Evolutionary conservation across 2,888 invertebrate genomes (phyloP).

Genomic region (Drosophila sordidapex): DNA sequence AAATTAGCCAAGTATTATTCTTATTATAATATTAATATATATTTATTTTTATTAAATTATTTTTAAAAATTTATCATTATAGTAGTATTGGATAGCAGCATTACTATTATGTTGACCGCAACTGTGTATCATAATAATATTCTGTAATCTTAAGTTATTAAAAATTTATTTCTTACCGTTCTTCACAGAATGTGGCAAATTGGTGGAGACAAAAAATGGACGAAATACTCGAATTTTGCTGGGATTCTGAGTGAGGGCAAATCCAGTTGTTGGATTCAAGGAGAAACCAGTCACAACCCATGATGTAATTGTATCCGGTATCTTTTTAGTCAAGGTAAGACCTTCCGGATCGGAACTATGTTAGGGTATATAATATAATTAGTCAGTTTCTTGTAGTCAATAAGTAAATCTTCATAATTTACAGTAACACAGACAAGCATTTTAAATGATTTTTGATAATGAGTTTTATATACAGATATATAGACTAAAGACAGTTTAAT

Average conservation of each 20-base stretch:
- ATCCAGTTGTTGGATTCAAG: conserved; percentile 89
- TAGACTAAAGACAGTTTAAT: not conserved
- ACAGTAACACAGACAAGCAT: conserved; percentile 16
- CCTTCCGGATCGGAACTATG: conserved; percentile 69
- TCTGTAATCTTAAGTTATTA: not conserved
- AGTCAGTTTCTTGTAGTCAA: not conserved
- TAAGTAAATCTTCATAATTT: not conserved
- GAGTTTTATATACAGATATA: not conserved
- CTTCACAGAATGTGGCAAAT: conserved; percentile 95
- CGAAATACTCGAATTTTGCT: conserved; percentile 91
- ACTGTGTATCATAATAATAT: not conserved
- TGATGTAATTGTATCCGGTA: conserved; percentile 93
- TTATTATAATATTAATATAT: not conserved
- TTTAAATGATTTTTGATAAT: conserved; percentile 12
- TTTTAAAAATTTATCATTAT: too few relatives aligned
- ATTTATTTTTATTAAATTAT: not conserved
- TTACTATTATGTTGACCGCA: not conserved
- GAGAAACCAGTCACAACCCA: conserved; percentile 95
- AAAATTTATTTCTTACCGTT: conserved; percentile 89
- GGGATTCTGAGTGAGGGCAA: conserved; percentile 90
- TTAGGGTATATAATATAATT: not conserved
- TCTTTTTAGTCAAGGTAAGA: conserved; percentile 85
- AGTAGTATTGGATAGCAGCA: not conserved
- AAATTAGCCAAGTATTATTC: not conserved
- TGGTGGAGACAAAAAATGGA: conserved; percentile 93